A percentile compares a stretch with the other conserved stretches of the same genome.
phyloP scores from a whole-genome alignment of 2,888 invertebrate genomes.

The Tribolium freemani region DNA sequence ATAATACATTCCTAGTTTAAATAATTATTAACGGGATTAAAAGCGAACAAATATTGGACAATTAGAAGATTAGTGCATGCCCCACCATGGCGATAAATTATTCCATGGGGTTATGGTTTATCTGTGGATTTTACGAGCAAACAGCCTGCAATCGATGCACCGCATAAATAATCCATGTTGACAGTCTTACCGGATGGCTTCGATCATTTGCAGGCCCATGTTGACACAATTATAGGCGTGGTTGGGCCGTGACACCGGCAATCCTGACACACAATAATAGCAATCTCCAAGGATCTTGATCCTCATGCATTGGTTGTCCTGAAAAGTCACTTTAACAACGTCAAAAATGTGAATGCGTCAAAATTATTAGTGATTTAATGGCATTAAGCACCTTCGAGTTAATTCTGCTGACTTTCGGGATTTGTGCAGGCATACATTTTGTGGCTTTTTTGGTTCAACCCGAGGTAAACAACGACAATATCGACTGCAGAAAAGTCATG shows the following conservation, averaged over 20 bases:
- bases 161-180: constrained; percentile 12
- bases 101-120: not conserved
- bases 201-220: constrained; percentile 97
- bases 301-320: constrained; percentile 96
- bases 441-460: constrained; percentile 1
- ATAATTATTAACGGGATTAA: not conserved
- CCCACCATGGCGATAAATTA: not conserved
- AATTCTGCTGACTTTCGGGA: constrained; percentile 10
- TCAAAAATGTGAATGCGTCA: not conserved
- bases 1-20: not conserved
- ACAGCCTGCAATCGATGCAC: not conserved
- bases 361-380: constrained; percentile 17
- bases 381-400: constrained; percentile 6
- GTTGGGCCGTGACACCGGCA: constrained; percentile 92
- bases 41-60: not conserved
- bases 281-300: constrained; percentile 97
- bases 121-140: not conserved
- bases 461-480: not conserved
- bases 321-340: constrained; percentile 48
- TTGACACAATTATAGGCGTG: constrained; percentile 96
- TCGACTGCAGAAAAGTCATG: constrained; percentile 7
- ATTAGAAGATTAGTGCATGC: not conserved
- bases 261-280: constrained; percentile 94
- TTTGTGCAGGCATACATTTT: constrained; percentile 19
- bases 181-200: constrained; percentile 84